Percentiles rank a stretch among this genome's conserved stretches.
Conservation (phyloP, 2,113 vertebrate species). For the Esox niger region DNA sequence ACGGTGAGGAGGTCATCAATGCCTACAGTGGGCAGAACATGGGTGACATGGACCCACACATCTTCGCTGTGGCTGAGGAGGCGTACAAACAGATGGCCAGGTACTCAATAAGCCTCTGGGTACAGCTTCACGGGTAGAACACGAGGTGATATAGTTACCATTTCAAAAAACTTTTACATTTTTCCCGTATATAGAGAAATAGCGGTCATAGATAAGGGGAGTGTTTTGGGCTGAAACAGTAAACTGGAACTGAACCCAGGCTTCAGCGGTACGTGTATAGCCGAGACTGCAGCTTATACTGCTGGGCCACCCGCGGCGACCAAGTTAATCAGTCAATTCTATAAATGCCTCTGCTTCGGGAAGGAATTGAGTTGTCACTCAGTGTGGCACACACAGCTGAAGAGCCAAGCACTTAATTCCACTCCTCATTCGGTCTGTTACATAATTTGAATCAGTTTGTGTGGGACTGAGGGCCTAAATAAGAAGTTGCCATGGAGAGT, state of each 20-base stretch:
- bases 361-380: too few species aligned
- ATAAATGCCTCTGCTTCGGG: too few species aligned
- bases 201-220: too few species aligned
- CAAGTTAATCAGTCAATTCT: too few species aligned
- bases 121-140: not conserved
- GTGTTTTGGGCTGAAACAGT: too few species aligned
- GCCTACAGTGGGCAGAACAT: constrained; percentile 93
- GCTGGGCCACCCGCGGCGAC: too few species aligned
- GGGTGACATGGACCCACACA: constrained; percentile 97
- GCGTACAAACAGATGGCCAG: constrained; percentile 97
- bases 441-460: not conserved
- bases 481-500: not conserved
- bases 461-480: not conserved
- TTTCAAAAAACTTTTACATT: too few species aligned
- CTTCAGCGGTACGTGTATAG: too few species aligned
- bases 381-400: not conserved
- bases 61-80: constrained; percentile 94
- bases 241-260: too few species aligned
- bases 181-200: too few species aligned
- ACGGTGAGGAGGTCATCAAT: constrained; percentile 95
- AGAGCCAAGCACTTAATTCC: not conserved
- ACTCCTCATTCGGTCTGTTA: not conserved
- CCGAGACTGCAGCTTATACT: too few species aligned
- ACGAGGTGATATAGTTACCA: not conserved
- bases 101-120: constrained; percentile 54